Conservation (phyloP, 1,140 invertebrate species). For the Megalopta genalis region DNA sequence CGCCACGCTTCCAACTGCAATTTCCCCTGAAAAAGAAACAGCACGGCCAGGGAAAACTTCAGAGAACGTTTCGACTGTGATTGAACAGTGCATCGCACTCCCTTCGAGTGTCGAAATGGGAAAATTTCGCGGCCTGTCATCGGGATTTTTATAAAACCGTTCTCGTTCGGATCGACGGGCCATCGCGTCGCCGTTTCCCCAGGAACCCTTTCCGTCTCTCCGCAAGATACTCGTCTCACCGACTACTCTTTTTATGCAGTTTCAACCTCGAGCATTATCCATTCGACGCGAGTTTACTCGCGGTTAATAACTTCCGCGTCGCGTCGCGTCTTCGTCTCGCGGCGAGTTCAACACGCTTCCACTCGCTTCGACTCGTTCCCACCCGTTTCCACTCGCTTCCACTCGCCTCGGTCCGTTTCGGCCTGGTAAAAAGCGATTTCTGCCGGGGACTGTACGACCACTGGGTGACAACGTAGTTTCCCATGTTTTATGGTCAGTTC, state of each 20-base stretch:
- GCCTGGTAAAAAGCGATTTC: constrained; percentile 52
- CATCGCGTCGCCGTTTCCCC: background rate
- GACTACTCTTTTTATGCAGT: background rate
- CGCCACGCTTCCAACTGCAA: no score
- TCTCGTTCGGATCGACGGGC: no score
- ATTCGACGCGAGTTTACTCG: constrained; percentile 23
- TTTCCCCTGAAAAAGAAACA: no score
- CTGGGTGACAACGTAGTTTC: constrained; percentile 72
- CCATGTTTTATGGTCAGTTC: constrained; percentile 74
- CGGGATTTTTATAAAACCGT: constrained; percentile 10
- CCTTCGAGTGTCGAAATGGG: no score
- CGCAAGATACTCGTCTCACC: constrained; percentile 39
- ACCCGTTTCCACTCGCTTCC: background rate
- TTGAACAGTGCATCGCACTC: no score
- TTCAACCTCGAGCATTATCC: background rate
- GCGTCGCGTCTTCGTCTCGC: background rate
- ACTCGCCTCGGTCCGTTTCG: background rate
- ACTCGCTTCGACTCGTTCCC: no score
- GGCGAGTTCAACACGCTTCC: constrained; percentile 8
- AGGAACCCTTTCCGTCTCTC: background rate
- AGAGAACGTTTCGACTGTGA: no score
- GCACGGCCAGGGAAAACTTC: no score
- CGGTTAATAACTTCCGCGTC: constrained; percentile 52
- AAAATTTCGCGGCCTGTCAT: background rate
- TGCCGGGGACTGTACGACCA: constrained; percentile 63